These are phyloP conservation scores for Hypena proboscidalis DNA, from an alignment of 2,888 invertebrate genomes.

Conservation along the genomic window DNA sequence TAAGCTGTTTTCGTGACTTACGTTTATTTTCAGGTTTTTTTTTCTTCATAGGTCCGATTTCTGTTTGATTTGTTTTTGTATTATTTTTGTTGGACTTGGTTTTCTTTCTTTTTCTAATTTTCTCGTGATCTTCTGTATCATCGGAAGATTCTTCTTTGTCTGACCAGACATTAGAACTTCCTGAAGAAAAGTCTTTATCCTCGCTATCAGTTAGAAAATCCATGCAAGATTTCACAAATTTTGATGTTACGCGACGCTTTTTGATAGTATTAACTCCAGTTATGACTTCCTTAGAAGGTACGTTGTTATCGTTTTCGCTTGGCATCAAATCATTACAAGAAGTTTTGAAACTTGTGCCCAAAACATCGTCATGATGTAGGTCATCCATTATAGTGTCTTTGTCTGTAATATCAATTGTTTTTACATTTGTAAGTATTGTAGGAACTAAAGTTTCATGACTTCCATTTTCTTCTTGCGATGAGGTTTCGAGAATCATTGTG, in stretches of 20 bases:
- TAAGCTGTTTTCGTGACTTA: slow-evolving; percentile 3
- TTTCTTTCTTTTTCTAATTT: slow-evolving; percentile 19
- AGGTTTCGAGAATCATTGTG: slow-evolving; percentile 12
- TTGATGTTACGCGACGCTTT: slow-evolving; percentile 13
- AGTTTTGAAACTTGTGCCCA: slow-evolving; percentile 15
- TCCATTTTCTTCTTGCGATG: slow-evolving; percentile 15
- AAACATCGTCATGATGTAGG: slow-evolving; percentile 15
- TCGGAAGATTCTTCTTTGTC: slow-evolving; percentile 15
- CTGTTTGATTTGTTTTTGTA: neutral
- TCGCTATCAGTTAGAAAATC: slow-evolving; percentile 18
- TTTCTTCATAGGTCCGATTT: neutral
- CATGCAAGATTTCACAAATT: slow-evolving; percentile 17
- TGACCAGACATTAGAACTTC: slow-evolving; percentile 18
- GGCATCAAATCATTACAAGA: too few species aligned
- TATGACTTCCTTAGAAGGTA: neutral
- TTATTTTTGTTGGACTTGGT: slow-evolving; percentile 12
- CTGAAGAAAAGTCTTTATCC: slow-evolving; percentile 17
- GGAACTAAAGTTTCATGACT: slow-evolving; percentile 15
- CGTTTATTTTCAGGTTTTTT: neutral
- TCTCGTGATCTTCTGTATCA: slow-evolving; percentile 8
- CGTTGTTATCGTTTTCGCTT: slow-evolving; percentile 4
- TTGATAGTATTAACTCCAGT: slow-evolving; percentile 3
- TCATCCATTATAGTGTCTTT: slow-evolving; percentile 18
- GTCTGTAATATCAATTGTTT: slow-evolving; percentile 16
- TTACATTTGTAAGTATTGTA: slow-evolving; percentile 15